Base-by-base conservation (phyloP, 2,888 invertebrate species). In the Cactoblastis cactorum region DNA sequence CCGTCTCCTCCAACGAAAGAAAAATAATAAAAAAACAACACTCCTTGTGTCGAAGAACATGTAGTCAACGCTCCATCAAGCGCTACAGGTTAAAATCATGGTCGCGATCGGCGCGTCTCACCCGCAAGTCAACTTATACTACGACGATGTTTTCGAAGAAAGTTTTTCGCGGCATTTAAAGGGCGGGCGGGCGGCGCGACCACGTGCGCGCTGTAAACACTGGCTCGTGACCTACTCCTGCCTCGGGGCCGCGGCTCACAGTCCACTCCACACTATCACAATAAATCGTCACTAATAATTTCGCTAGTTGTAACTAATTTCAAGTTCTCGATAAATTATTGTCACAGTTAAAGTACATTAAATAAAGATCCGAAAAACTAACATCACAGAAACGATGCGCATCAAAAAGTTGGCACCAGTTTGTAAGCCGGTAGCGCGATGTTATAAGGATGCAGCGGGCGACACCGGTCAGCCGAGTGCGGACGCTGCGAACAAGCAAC, bases 1-100 rank as follows among this genome's bases (percentile, higher is more conserved):
- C 78, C 83, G 85, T 82, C 85, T 87, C 82, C 85, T 83, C 83
- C 83, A 84, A 84, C 83, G 84, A 83, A 89, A 86, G 82, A 80
- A 85, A 80, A 85, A 87, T 74, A 80, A 80, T 81, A 87, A 86
- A 82, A 85, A 83, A 80, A 80, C 69, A 57, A 72, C 80, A 80
- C 82, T 80, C 53, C 70, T 76, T 67, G 79, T 80, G 57, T 79
- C 72, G 75, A 74, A 78, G 77, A 72, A 80, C 88, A 89, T 89
- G 83, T 82, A 86, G 81, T 77, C 75, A 67, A 62, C 67, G 68
- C 63, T 69, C 55, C 63, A 71, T 83, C 79, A 85, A 65, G 74
- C 82, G 79, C 80, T 74, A 83, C 84, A 83, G 78, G 78, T 82
- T 72, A 76, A 67, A 77, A 67, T 78, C 86, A 85, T 86, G 75